Conservation (phyloP, 2,888 invertebrate species). For the Heliconius sara region DNA sequence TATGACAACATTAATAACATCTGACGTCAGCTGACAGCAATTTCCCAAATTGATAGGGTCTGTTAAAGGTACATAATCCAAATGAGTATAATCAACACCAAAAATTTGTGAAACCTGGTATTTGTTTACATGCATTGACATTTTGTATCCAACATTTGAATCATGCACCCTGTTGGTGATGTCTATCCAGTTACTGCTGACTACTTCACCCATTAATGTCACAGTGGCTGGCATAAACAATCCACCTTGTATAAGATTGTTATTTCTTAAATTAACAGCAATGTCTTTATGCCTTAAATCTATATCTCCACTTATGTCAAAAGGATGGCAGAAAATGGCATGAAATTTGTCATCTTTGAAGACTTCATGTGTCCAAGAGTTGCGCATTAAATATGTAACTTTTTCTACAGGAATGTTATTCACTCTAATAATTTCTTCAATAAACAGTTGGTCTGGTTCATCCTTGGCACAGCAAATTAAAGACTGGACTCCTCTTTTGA, state of each 20-base stretch:
- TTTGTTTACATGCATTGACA: constrained; percentile 83
- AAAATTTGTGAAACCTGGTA: constrained; percentile 85
- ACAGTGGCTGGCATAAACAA: constrained; percentile 81
- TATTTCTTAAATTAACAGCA: constrained; percentile 59
- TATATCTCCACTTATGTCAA: constrained; percentile 84
- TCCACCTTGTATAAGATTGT: constrained; percentile 72
- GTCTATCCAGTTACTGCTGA: constrained; percentile 85
- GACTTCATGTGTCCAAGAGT: constrained; percentile 59
- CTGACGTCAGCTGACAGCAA: constrained; percentile 51
- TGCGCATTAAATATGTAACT: constrained; percentile 67
- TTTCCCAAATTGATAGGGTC: constrained; percentile 61
- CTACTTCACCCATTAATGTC: constrained; percentile 81
- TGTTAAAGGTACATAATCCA: constrained; percentile 72
- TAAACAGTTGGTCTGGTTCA: constrained; percentile 68
- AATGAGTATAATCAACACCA: constrained; percentile 71
- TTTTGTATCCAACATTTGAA: constrained; percentile 81
- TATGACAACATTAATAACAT: constrained; percentile 60
- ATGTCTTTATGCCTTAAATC: constrained; percentile 65
- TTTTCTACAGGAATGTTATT: constrained; percentile 70
- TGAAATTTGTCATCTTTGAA: constrained; percentile 74
- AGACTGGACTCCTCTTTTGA: constrained; percentile 76
- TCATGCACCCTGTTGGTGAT: constrained; percentile 84
- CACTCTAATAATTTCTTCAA: constrained; percentile 68
- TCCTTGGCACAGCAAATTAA: constrained; percentile 75
- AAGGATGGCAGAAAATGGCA: constrained; percentile 80